Base-by-base conservation (phyloP, 2,113 vertebrate species). In the Polypterus bichir region DNA sequence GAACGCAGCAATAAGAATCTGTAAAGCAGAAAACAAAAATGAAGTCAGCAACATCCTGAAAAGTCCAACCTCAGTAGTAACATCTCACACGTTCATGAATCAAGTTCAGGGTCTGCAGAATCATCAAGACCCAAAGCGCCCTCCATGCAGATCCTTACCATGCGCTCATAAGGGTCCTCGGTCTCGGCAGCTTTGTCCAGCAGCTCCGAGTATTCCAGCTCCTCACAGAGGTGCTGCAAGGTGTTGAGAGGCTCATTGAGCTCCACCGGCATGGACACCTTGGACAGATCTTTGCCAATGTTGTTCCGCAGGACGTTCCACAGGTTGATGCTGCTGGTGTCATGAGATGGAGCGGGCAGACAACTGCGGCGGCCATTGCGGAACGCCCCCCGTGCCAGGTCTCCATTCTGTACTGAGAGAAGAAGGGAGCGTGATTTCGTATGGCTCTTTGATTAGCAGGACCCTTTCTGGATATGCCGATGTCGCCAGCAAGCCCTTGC, bases 281-380 rank as follows among this genome's bases (percentile, higher is more conserved):
- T 99, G 64, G 96, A 98, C 67, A 99, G 77, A 70, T 99, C 96
- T 73, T 99, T 99, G 49, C 96, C 96, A 47, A 99, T 99, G 81
- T 99, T 99, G 82, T 99, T 98, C 64, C 93, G 91, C 77, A 99
- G 79, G 80, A 99, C 97, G 83, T 99, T 98, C 96, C 96, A 99
- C 67, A 99, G 83, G 79, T 98, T 99, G 77, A 99, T 94, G 80
- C 95, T 97, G 86, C 91, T 93, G 74, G 87, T 93, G 76, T 98
- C 93, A 0, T 95, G 96, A 62, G 91, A 94, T 7, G 95, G 93
- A 46, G 91, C 87, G 6, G 93, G 86, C 66, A 99, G 89, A 76
- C 88, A 93, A n/a, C 78, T 88, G 46, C 96, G 91, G 11, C 95
- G 87, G 45, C 96, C 96, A 0, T 97, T 99, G 61, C 91, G 87